These are phyloP conservation scores for Pantelozetes paolii DNA, from an alignment of 2,888 invertebrate species.

Conservation along the genomic window DNA sequence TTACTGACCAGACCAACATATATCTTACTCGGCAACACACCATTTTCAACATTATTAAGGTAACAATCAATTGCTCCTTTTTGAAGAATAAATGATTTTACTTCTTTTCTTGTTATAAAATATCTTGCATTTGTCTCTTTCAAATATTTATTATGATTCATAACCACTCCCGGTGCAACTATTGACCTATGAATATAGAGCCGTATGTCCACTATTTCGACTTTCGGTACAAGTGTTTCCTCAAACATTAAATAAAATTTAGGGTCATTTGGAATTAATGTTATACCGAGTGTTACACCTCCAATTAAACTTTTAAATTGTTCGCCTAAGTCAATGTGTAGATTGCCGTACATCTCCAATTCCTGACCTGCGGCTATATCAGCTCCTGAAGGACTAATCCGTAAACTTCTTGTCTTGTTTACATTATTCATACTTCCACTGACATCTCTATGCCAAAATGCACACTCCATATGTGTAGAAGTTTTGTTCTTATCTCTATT, in stretches of 20 bases:
- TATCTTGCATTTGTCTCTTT: slow-evolving; percentile 47
- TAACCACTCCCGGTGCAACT: slow-evolving; percentile 47
- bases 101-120: slow-evolving; percentile 45
- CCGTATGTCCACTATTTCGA: slow-evolving; percentile 46
- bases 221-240: slow-evolving; percentile 38
- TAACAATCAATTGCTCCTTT: slow-evolving; percentile 48
- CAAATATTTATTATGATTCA: slow-evolving; percentile 48
- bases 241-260: slow-evolving; percentile 40
- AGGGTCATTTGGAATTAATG: slow-evolving; percentile 41
- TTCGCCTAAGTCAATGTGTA: slow-evolving; percentile 42
- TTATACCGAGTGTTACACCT: slow-evolving; percentile 36
- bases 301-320: slow-evolving; percentile 41
- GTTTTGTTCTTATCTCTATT: no score
- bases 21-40: slow-evolving; percentile 50
- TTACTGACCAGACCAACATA: slow-evolving; percentile 50
- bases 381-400: neutral
- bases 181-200: slow-evolving; percentile 47
- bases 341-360: slow-evolving; percentile 39
- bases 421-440: neutral
- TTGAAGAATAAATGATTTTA: slow-evolving; percentile 47
- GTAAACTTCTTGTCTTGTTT: neutral
- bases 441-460: neutral
- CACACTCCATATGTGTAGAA: neutral
- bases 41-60: slow-evolving; percentile 50
- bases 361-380: neutral